These are phyloP conservation scores for Coleophora flavipennella DNA, from an alignment of 2,888 invertebrate species.

Conservation along the genomic window DNA sequence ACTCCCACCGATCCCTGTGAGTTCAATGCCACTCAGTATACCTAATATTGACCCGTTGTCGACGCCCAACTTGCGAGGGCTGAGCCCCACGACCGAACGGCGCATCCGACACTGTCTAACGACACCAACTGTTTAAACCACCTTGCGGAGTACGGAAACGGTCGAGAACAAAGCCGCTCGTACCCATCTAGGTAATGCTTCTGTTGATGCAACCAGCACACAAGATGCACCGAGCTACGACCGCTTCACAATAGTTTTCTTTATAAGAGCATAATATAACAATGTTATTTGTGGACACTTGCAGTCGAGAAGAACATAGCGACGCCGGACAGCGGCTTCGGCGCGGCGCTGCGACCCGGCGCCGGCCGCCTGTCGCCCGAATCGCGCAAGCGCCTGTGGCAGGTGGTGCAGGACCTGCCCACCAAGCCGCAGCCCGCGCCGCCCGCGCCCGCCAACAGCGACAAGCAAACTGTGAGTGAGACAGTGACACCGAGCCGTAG, in stretches of 20 bases:
- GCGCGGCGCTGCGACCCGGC: slow-evolving; percentile 49
- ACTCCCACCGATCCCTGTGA: slow-evolving; percentile 58
- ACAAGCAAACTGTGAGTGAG: slow-evolving; percentile 36
- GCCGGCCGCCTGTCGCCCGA: slow-evolving; percentile 47
- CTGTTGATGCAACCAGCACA: too few species aligned
- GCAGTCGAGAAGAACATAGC: slow-evolving; percentile 39
- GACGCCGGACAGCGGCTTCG: slow-evolving; percentile 63
- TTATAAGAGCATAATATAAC: too few species aligned
- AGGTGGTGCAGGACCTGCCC: slow-evolving; percentile 46
- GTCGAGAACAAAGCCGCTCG: too few species aligned
- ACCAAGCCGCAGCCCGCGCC: slow-evolving; percentile 21
- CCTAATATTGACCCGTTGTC: slow-evolving; percentile 59
- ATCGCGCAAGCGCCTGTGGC: slow-evolving; percentile 52
- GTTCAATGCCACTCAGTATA: slow-evolving; percentile 13
- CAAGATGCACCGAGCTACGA: too few species aligned
- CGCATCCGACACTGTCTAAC: slow-evolving; percentile 12
- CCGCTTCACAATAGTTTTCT: too few species aligned
- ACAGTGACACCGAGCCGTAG: not conserved
- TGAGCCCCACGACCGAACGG: slow-evolving; percentile 51
- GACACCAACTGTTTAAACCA: too few species aligned
- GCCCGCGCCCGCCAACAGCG: slow-evolving; percentile 17
- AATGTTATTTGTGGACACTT: too few species aligned
- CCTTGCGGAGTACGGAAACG: too few species aligned
- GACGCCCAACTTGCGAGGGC: slow-evolving; percentile 42
- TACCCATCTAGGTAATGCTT: too few species aligned